phyloP scores from a whole-genome alignment of 2,888 invertebrate genomes.

The Ptychoptera albimana region DNA sequence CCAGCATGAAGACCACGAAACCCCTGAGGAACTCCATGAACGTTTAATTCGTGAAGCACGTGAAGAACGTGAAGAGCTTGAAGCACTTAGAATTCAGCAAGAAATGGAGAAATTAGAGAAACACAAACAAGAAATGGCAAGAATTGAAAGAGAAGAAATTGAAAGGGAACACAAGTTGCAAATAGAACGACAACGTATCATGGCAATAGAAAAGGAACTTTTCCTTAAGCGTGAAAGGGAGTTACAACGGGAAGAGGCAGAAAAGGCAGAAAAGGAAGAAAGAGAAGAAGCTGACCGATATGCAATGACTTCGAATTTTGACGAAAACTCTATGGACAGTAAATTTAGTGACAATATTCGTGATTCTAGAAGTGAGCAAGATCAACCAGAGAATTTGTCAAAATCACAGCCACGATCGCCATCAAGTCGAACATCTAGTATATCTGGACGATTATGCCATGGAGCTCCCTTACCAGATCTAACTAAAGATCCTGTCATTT shows the following conservation, averaged over 20 bases:
- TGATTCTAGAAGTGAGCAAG: constrained; percentile 18
- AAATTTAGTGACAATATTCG: constrained; percentile 6
- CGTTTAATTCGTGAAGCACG: constrained; percentile 7
- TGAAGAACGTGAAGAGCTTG: not conserved
- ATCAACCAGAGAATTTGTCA: constrained; percentile 14
- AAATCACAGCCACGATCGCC: constrained; percentile 19
- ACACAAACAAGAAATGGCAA: too few species aligned
- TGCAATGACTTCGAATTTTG: constrained; percentile 2
- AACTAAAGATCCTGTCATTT: constrained; percentile 1
- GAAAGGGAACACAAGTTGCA: too few species aligned
- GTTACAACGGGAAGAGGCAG: constrained; percentile 2
- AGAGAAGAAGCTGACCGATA: too few species aligned
- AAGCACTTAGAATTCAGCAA: too few species aligned
- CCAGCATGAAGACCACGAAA: constrained; percentile 8
- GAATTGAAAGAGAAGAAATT: too few species aligned
- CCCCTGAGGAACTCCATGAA: not conserved
- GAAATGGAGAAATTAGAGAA: too few species aligned
- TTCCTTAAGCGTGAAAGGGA: not conserved
- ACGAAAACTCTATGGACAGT: constrained; percentile 6
- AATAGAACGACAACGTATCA: too few species aligned
- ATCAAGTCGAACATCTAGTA: constrained; percentile 26
- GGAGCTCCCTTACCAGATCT: not conserved
- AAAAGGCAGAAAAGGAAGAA: not conserved
- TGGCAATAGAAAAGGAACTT: too few species aligned
- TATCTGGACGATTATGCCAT: constrained; percentile 24